These are phyloP conservation scores for Neoaliturus tenellus DNA, from an alignment of 2,888 invertebrate genomes.

Conservation along the genomic window DNA sequence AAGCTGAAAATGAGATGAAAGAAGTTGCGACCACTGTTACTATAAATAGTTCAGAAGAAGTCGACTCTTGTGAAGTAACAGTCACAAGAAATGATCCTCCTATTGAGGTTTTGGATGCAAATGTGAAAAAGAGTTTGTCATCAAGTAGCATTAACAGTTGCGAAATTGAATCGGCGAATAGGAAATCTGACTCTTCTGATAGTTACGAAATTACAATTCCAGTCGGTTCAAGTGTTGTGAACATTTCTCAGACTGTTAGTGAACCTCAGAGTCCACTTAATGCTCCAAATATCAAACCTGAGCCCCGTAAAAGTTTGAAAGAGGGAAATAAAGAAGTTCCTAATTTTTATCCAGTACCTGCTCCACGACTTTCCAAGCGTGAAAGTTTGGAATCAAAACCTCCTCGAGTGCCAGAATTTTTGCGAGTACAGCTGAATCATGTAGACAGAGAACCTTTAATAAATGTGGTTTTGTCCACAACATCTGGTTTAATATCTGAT, in stretches of 20 bases:
- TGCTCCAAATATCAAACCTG: conserved; percentile 44
- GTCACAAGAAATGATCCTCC: conserved; percentile 15
- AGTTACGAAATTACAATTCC: conserved; percentile 59
- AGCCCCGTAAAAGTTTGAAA: conserved; percentile 53
- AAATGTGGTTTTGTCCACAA: conserved; percentile 80
- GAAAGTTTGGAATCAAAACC: conserved; percentile 50
- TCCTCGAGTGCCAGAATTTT: conserved; percentile 78
- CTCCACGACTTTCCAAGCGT: conserved; percentile 56
- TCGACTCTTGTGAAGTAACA: conserved; percentile 40
- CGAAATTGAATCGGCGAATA: conserved; percentile 11
- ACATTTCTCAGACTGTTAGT: conserved; percentile 44
- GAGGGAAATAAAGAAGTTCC: conserved; percentile 51
- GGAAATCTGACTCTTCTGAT: conserved; percentile 31
- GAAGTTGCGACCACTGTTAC: conserved; percentile 21
- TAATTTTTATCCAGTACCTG: conserved; percentile 56
- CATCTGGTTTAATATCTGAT: neutral
- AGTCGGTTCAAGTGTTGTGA: conserved; percentile 56
- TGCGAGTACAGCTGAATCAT: conserved; percentile 82
- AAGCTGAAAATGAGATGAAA: neutral
- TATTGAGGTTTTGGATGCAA: neutral
- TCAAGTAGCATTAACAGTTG: conserved; percentile 7
- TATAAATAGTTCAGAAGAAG: conserved; percentile 11
- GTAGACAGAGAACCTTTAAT: conserved; percentile 79
- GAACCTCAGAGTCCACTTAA: neutral
- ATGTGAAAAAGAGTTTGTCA: conserved; percentile 11